Percentiles rank a stretch among this genome's conserved stretches.
Evolutionary conservation across 2,888 invertebrate species (phyloP).

Genomic region (Machimus atricapillus): DNA sequence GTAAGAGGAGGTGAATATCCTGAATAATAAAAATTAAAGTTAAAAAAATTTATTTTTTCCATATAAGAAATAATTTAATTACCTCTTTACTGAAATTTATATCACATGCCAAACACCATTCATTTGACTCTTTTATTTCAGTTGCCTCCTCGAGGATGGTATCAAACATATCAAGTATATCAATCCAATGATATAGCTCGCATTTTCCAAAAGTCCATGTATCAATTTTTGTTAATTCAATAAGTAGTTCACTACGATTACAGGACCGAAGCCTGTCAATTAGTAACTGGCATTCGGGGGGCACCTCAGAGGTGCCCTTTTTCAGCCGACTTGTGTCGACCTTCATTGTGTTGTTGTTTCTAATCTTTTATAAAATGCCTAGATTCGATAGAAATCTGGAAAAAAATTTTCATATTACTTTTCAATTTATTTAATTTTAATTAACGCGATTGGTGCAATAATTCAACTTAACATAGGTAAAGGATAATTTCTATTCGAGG

Average conservation of each 20-base stretch:
- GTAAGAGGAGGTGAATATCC: constrained; percentile 75
- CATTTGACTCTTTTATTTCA: constrained; percentile 52
- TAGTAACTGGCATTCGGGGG: constrained; percentile 77
- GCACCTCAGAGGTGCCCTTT: constrained; percentile 84
- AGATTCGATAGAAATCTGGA: not conserved
- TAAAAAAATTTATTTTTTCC: not conserved
- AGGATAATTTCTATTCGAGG: no score
- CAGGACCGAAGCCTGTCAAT: constrained; percentile 76
- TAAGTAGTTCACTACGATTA: constrained; percentile 70
- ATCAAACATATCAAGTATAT: constrained; percentile 79
- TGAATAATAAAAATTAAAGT: constrained; percentile 53
- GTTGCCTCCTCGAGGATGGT: constrained; percentile 79
- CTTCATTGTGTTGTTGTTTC: constrained; percentile 69
- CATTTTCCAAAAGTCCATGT: constrained; percentile 88
- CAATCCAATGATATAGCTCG: constrained; percentile 86
- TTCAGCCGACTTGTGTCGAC: constrained; percentile 81
- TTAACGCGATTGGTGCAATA: not conserved
- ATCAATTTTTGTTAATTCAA: constrained; percentile 75
- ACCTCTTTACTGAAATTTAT: constrained; percentile 69
- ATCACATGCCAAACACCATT: constrained; percentile 72
- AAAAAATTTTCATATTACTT: not conserved
- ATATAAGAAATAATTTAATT: constrained; percentile 50
- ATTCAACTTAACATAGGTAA: no score
- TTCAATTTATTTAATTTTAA: not conserved
- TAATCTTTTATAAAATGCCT: not conserved